These are phyloP conservation scores for Denticeps clupeoides DNA, from an alignment of 2,797 vertebrate species.

Conservation along the genomic window DNA sequence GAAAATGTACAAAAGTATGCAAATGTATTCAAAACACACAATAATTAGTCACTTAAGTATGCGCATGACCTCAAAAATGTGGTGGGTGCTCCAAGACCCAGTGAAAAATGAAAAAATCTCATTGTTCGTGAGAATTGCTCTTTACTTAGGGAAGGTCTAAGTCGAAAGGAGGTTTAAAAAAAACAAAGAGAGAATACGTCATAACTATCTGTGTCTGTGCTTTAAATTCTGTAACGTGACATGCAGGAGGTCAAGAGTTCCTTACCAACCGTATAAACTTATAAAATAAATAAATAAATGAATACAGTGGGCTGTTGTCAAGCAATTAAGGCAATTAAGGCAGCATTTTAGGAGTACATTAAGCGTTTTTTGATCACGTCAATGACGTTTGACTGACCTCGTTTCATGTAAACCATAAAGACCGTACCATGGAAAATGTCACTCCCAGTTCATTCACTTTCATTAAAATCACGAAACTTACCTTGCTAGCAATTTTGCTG, in stretches of 20 bases:
- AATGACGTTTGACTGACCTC: slow-evolving; percentile 14
- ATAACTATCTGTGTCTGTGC: slow-evolving; percentile 6
- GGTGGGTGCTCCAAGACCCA: slow-evolving; percentile 6
- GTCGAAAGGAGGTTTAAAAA: slow-evolving; percentile 2
- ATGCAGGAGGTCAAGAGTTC: slow-evolving; percentile 1
- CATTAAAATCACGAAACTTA: too few species aligned
- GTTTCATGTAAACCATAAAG: slow-evolving; percentile 12
- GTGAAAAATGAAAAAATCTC: slow-evolving; percentile 1
- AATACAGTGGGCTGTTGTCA: slow-evolving; percentile 15
- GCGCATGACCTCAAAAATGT: slow-evolving; percentile 14
- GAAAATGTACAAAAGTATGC: background rate
- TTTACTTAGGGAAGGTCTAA: background rate
- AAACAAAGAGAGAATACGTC: background rate
- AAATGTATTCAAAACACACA: background rate
- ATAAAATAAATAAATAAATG: slow-evolving; percentile 12
- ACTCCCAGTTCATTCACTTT: too few species aligned
- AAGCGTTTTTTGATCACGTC: slow-evolving; percentile 20
- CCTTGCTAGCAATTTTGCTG: too few species aligned
- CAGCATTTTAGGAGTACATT: too few species aligned
- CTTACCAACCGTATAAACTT: too few species aligned
- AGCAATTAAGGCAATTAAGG: too few species aligned
- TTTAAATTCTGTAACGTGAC: slow-evolving; percentile 8
- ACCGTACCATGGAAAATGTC: too few species aligned
- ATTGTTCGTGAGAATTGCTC: slow-evolving; percentile 15
- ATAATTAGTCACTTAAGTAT: slow-evolving; percentile 1